Base-by-base conservation (phyloP, 2,113 vertebrate species). In the Sceloporus tristichus region DNA sequence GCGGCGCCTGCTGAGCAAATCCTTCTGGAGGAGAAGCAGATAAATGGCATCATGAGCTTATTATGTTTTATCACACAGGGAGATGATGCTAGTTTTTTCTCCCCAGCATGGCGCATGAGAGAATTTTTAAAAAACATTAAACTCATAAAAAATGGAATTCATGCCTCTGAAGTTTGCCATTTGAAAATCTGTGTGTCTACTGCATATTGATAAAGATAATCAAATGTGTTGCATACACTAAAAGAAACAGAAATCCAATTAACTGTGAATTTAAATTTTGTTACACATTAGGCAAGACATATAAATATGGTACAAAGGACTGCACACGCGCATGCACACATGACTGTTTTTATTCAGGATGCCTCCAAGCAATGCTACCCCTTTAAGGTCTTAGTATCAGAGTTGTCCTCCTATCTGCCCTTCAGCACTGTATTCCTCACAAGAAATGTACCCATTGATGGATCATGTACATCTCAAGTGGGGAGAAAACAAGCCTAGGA, bases 241-340 rank as follows among this genome's bases (percentile, higher is more conserved):
- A 92, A 95, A 92, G 91, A 93, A 92, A 93, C 92, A 93, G 40
- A 90, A 87, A 92, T 94, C 75, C 54, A 29, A 88, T 94, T 88
- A 88, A 92, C 83, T 90, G 80, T 76, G 85, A 93, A 89, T 88
- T 93, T 90, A 91, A 79, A 93, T 3, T 79, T 71, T 5, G 27
- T 29, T 79, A 71, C 29, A 80, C 40, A 79, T 53, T 0, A 0
- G 0, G 0, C 5, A 88, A 81, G 89, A 11, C 87, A 90, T 93
- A 92, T 42, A 93, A 92, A 91, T 34, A 70, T 53, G 75, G 62
- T 71, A 90, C 27, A 84, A 70, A 92, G 65, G 87, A 21, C 90
- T 73, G 83, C 38, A 90, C 42, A 25, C 34, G 40, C n/a, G 23
- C 9, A 2, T 9, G 65, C 34, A 74, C 10, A 14, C 34, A 82